Conservation (phyloP, 2,888 invertebrate species). For the Iphiclides podalirius region DNA sequence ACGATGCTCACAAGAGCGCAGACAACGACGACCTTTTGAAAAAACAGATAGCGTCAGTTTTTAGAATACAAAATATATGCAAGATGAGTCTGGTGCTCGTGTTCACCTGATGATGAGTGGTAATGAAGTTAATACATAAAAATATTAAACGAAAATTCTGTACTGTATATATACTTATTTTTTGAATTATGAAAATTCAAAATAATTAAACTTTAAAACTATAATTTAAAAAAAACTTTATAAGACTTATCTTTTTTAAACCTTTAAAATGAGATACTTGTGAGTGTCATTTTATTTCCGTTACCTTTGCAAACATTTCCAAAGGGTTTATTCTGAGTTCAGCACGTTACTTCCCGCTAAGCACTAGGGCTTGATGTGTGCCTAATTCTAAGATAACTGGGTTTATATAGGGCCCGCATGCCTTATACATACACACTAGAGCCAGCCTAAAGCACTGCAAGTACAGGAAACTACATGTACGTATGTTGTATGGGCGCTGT, state of each 20-base stretch:
- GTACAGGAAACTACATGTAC: slow-evolving; percentile 49
- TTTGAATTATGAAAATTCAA: no score
- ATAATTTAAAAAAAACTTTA: no score
- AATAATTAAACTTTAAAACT: no score
- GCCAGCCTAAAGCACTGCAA: slow-evolving; percentile 49
- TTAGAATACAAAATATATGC: no score
- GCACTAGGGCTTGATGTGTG: slow-evolving; percentile 70
- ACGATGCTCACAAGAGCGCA: slow-evolving; percentile 63
- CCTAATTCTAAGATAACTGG: slow-evolving; percentile 65
- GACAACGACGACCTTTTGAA: slow-evolving; percentile 49
- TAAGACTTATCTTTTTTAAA: background rate
- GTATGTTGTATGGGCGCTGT: slow-evolving; percentile 54
- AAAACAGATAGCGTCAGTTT: background rate
- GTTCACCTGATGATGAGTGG: no score
- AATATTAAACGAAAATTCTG: no score
- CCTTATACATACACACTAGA: slow-evolving; percentile 60
- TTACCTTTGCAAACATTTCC: slow-evolving; percentile 75
- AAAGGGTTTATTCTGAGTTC: slow-evolving; percentile 48
- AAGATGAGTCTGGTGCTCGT: no score
- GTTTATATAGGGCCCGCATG: slow-evolving; percentile 68
- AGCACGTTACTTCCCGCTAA: slow-evolving; percentile 56
- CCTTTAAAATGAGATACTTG: background rate
- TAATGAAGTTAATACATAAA: no score
- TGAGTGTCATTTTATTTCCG: slow-evolving; percentile 10
- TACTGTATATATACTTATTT: no score